phyloP scores from a whole-genome alignment of 2,113 vertebrate species.

The Prochilodus magdalenae region DNA sequence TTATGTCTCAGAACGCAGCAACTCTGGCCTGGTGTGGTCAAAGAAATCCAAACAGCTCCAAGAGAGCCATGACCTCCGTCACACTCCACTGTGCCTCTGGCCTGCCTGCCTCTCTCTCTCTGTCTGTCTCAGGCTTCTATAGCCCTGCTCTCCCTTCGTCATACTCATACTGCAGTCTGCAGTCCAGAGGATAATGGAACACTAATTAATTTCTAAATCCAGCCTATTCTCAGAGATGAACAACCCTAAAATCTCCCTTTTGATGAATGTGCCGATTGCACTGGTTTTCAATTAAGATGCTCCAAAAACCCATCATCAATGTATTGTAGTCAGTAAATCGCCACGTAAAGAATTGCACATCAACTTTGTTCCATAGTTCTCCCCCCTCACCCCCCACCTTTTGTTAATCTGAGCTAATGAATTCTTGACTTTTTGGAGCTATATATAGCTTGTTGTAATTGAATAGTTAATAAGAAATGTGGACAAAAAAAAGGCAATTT shows the following conservation, averaged over 20 bases:
- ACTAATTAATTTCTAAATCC: slow-evolving; percentile 67
- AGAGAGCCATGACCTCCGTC: slow-evolving; percentile 19
- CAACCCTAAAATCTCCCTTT: slow-evolving; percentile 51
- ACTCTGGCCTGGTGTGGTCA: slow-evolving; percentile 20
- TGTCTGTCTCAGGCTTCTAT: not conserved
- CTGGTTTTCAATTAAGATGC: slow-evolving; percentile 59
- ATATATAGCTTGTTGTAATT: slow-evolving; percentile 40
- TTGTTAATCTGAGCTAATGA: slow-evolving; percentile 46
- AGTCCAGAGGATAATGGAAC: slow-evolving; percentile 51
- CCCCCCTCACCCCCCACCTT: not conserved
- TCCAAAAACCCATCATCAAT: slow-evolving; percentile 36
- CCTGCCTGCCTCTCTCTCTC: not conserved
- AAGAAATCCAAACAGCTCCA: slow-evolving; percentile 30
- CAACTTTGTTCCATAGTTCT: slow-evolving; percentile 45
- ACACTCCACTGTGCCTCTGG: slow-evolving; percentile 9
- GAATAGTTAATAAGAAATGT: slow-evolving; percentile 28
- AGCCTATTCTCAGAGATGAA: slow-evolving; percentile 58
- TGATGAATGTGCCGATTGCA: slow-evolving; percentile 61
- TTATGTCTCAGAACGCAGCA: not conserved
- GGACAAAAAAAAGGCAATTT: slow-evolving; percentile 14
- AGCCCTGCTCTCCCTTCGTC: slow-evolving; percentile 32
- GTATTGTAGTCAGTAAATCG: slow-evolving; percentile 50
- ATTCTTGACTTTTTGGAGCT: slow-evolving; percentile 45
- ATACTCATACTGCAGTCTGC: slow-evolving; percentile 16
- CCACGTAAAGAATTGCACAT: slow-evolving; percentile 32